Evolutionary conservation across 1,140 invertebrate genomes (phyloP), one percentile per base, ranked within the genome.

Genomic region (Drosophila seguyi): DNA sequence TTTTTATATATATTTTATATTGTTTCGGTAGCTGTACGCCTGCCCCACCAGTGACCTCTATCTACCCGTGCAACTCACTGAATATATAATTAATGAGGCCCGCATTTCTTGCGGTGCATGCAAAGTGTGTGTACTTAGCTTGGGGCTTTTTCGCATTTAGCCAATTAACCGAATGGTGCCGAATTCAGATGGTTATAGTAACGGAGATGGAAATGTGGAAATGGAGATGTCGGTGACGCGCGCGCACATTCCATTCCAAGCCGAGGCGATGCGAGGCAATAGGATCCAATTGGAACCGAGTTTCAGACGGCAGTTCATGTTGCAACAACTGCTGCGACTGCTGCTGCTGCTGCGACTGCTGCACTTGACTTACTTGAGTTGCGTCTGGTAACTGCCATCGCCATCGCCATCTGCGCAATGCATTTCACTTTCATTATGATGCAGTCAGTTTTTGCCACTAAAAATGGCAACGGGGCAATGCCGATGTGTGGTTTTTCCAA

Each of bases 371-470:
- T 88, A 90, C 84, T 79, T 87, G 82, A 48, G 69, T 75, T 62
- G 74, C 53, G 56, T 75, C 48, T 75, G 61, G 83, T 76, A 79
- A 79, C 79, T 84, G 80, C 72, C 75, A 87, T 82, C 81, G 83
- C 60, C 81, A 80, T 72, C 52, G 81, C 81, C 82, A 87, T 87
- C 83, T 83, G 85, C 85, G 84, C 84, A 88, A 88, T 88, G 84
- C 84, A 88, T 88, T 88, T 88, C 84, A 88, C 84, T 88, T 88
- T 88, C 84, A 88, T 90, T 88, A 88, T 88, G 84, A 88, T 88
- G 84, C 84, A 88, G 85, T 88, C 84, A 86, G 80, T 87, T 87
- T 87, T 84, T 87, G 84, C 80, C 84, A 90, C 85, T 90, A 88
- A 88, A 88, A 88, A 88, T 90, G 84, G 85, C 84, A 81, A 73